phyloP scores from a whole-genome alignment of 2,113 vertebrate species.

The Rhynchomys soricoides region DNA sequence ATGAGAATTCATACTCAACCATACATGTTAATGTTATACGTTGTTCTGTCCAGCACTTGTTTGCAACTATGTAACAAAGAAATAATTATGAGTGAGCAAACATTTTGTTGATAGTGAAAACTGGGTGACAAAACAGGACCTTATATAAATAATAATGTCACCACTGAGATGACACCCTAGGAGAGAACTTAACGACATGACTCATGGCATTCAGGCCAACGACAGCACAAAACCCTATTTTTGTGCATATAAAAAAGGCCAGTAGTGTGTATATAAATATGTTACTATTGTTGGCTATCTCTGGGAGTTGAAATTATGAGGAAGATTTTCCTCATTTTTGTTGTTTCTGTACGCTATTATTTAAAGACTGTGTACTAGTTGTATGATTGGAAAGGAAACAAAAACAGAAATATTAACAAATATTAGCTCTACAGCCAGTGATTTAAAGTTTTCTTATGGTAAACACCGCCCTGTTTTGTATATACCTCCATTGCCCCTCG shows the following conservation, averaged over 20 bases:
- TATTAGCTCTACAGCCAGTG: not conserved
- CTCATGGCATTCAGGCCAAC: not conserved
- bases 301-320: not conserved
- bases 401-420: not conserved
- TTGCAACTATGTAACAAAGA: not conserved
- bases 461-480: not conserved
- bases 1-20: not conserved
- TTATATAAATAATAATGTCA: conserved; percentile 1
- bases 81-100: not conserved
- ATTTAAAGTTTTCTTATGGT: not conserved
- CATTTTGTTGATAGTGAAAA: not conserved
- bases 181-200: not conserved
- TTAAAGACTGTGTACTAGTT: not conserved
- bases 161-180: not conserved
- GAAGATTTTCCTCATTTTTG: not conserved
- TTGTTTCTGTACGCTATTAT: not conserved
- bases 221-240: not conserved
- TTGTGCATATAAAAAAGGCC: not conserved
- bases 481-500: not conserved
- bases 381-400: conserved; percentile 33
- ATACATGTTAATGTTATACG: not conserved
- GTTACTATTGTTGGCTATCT: not conserved
- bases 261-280: not conserved
- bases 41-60: not conserved
- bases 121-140: not conserved